Evolutionary conservation across 1,140 invertebrate genomes (phyloP).

Genomic region (Helicoverpa armigera): DNA sequence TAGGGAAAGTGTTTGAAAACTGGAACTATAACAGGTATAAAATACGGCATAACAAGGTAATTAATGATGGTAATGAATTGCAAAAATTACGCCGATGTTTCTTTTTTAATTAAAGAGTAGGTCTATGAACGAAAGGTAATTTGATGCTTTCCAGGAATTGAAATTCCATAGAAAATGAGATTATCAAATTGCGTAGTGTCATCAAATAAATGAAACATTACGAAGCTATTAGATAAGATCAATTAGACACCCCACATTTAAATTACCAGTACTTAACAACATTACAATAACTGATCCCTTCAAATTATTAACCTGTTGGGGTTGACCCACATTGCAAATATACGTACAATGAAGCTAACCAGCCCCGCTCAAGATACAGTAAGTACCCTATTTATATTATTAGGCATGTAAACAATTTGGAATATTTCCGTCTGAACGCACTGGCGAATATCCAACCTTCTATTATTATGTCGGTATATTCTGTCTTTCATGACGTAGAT

Average conservation of each 20-base stretch:
- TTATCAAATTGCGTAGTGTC: too few species aligned
- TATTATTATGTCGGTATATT: slow-evolving; percentile 32
- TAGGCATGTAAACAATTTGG: slow-evolving; percentile 44
- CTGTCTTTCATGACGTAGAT: slow-evolving; percentile 35
- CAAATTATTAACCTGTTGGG: background rate
- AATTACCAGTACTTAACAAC: background rate
- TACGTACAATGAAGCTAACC: background rate
- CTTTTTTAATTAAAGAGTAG: too few species aligned
- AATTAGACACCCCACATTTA: background rate
- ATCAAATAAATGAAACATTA: too few species aligned
- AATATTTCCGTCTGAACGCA: slow-evolving; percentile 25
- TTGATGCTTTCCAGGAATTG: too few species aligned
- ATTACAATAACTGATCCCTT: background rate
- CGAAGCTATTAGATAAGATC: background rate
- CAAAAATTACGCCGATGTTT: too few species aligned
- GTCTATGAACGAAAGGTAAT: too few species aligned
- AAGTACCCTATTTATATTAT: slow-evolving; percentile 44
- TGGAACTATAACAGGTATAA: background rate
- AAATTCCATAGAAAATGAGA: too few species aligned
- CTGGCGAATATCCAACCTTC: slow-evolving; percentile 47
- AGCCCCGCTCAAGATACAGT: slow-evolving; percentile 35
- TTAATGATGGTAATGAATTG: too few species aligned
- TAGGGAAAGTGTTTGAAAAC: background rate
- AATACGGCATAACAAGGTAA: too few species aligned
- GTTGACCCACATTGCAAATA: background rate